Base-by-base conservation (phyloP, 2,113 vertebrate species). In the Fulmarus glacialis region DNA sequence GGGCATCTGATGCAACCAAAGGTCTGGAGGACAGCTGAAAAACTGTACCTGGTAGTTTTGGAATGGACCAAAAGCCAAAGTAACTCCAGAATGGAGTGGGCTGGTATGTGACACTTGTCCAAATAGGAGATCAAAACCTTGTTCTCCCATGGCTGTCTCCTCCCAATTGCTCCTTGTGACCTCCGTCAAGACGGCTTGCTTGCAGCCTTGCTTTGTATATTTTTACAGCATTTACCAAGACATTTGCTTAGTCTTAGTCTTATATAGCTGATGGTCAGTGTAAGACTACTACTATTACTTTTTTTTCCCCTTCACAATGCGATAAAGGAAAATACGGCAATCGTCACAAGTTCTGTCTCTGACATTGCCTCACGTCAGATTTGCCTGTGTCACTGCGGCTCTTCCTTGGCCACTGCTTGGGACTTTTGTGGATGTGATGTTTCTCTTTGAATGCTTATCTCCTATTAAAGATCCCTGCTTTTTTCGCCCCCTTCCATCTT, bases 291-390 rank as follows among this genome's bases (percentile, higher is more conserved):
- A 22, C 38, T 92, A 2, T 27, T 67, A 3, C 1, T 11, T 47
- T 26, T 38, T 48, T 1, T 11, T 29, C 10, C 24, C 30, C 20
- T 72, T 72, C 34, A 53, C 36, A 71, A 50, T 19, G 30, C 1
- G 4, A 5, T 47, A 21, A 73, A 82, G 2, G 6, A 81, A 87
- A 63, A 21, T 4, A 19, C 0, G 3, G 34, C 6, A 1, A 1
- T 52, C 1, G 2, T 58, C 27, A 2, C 40, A 26, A 4, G 26
- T 71, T 71, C 8, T 77, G 9, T 15, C 38, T 86, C 36, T 63
- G 66, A n/a, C 4, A 2, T 34, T 59, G 32, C 20, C 34, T 83
- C 1, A 0, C 4, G 8, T 59, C 30, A 15, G 9, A 7, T 82
- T 67, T 78, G 17, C 43, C 23, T 12, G 3, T 64, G 24, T 67